phyloP scores from a whole-genome alignment of 2,113 vertebrate genomes.

The Zosterops borbonicus region DNA sequence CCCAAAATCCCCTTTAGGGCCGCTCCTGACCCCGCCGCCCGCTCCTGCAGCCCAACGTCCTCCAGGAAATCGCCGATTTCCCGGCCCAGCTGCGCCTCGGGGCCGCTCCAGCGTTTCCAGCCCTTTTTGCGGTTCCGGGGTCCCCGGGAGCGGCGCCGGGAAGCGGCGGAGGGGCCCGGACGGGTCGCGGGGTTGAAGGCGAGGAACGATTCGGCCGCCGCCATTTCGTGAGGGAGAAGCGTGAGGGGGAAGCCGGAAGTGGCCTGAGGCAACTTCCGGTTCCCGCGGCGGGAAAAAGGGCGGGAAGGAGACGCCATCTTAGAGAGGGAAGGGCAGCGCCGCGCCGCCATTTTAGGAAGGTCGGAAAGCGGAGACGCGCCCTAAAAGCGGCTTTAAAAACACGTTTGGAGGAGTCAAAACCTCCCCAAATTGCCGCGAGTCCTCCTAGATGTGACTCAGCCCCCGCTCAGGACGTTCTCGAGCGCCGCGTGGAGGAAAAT shows the following conservation, averaged over 20 bases:
- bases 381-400: not conserved
- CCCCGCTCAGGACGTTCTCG: fast-evolving
- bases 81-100: not conserved
- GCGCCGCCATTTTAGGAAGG: not conserved
- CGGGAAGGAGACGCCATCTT: not conserved
- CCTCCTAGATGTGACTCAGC: fast-evolving
- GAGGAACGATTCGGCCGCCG: not conserved
- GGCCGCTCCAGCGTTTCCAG: not conserved
- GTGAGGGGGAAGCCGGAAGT: not conserved
- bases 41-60: not conserved
- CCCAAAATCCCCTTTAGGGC: too few species aligned
- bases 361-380: fast-evolving
- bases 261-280: not conserved
- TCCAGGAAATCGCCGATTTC: not conserved
- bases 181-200: not conserved
- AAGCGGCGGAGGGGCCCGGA: not conserved
- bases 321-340: fast-evolving
- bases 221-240: not conserved
- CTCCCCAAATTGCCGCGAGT: fast-evolving
- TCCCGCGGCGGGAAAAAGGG: not conserved
- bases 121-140: not conserved
- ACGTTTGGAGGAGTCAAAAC: fast-evolving
- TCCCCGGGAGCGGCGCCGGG: not conserved
- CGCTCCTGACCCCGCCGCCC: not conserved
- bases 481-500: fast-evolving